phyloP scores from a whole-genome alignment of 1,140 invertebrate genomes.

The Vanessa tameamea region DNA sequence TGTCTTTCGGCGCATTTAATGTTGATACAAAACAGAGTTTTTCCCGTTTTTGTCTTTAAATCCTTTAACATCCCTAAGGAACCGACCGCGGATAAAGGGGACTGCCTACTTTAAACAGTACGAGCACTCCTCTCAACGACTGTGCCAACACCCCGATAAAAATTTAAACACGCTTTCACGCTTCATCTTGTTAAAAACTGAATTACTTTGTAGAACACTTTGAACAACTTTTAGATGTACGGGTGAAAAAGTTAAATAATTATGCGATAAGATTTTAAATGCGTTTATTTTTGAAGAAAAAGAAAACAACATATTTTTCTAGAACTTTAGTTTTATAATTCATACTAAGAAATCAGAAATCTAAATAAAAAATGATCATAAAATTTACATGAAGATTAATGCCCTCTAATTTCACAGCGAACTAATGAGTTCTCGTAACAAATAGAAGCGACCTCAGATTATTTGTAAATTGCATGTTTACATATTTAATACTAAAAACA shows the following conservation, averaged over 20 bases:
- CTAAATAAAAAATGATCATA: not conserved
- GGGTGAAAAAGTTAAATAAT: conserved; percentile 18
- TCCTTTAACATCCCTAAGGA: conserved; percentile 62
- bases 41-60: conserved; percentile 62
- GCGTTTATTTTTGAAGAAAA: too few species aligned
- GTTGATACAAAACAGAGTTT: conserved; percentile 27
- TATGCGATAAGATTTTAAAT: not conserved
- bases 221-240: conserved; percentile 15
- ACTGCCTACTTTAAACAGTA: conserved; percentile 59
- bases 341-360: too few species aligned
- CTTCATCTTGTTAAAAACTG: conserved; percentile 51
- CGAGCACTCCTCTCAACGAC: conserved; percentile 52
- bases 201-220: conserved; percentile 45
- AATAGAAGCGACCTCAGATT: not conserved
- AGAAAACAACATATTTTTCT: too few species aligned
- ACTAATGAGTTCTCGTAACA: too few species aligned
- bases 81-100: conserved; percentile 54
- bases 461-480: not conserved
- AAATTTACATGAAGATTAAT: not conserved
- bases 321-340: too few species aligned
- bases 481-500: conserved; percentile 8
- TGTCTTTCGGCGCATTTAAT: conserved; percentile 41
- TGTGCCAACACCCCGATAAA: conserved; percentile 57
- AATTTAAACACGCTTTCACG: conserved; percentile 54
- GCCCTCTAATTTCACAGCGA: too few species aligned